Percentiles rank a stretch among this genome's conserved stretches.
Evolutionary conservation across 2,113 vertebrate species (phyloP).

Genomic region (Gavia stellata): DNA sequence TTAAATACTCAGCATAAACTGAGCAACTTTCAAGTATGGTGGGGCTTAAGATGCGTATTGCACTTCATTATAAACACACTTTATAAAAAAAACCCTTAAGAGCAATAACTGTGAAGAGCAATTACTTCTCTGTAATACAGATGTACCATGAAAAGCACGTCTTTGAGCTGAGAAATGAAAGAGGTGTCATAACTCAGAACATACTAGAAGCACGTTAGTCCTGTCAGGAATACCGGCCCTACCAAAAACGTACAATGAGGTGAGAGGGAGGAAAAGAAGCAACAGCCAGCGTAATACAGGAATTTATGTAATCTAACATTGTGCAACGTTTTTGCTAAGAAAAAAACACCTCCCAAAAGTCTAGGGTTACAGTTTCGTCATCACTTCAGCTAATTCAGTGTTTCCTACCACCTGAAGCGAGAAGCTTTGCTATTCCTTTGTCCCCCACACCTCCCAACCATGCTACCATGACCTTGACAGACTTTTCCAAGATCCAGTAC

Average conservation of each 20-base stretch:
- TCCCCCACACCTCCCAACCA: not conserved
- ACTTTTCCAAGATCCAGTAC: not conserved
- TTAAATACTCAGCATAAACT: not conserved
- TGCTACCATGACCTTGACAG: not conserved
- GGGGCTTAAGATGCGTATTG: not conserved
- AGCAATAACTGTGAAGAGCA: not conserved
- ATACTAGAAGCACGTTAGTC: not conserved
- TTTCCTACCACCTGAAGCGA: not conserved
- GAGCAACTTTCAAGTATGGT: not conserved
- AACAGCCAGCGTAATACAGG: not conserved
- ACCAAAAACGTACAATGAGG: not conserved
- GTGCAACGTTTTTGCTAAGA: not conserved
- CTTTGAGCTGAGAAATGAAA: not conserved
- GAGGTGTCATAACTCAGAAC: not conserved
- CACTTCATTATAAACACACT: not conserved
- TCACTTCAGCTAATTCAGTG: not conserved
- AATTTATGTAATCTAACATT: not conserved
- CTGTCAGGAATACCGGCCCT: not conserved
- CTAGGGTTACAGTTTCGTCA: not conserved
- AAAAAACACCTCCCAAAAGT: not conserved
- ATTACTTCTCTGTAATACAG: not conserved
- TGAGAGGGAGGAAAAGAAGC: not conserved
- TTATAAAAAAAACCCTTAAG: not conserved
- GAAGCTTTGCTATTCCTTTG: not conserved
- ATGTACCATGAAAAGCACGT: not conserved